These are phyloP conservation scores for Anas platyrhynchos DNA, from an alignment of 2,113 vertebrate genomes.

Conservation along the genomic window DNA sequence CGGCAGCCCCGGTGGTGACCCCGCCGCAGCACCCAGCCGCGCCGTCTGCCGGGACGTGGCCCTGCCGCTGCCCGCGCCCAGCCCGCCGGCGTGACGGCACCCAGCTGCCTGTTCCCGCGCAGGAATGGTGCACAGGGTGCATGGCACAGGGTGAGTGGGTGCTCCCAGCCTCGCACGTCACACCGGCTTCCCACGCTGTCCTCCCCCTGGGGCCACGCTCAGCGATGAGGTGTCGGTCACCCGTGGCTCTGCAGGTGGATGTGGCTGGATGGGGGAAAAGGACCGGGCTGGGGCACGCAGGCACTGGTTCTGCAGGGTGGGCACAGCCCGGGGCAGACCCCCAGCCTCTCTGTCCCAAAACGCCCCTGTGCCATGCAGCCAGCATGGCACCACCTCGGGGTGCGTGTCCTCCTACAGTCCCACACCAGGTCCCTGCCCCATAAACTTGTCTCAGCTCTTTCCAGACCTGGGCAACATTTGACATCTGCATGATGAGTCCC, in stretches of 20 bases:
- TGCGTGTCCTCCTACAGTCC: not conserved
- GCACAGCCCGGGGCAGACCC: not conserved
- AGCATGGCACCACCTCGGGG: not conserved
- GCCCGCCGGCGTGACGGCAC: not conserved
- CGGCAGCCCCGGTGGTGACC: not conserved
- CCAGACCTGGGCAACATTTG: not conserved
- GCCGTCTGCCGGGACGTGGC: not conserved
- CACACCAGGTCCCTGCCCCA: not conserved
- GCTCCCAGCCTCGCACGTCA: not conserved
- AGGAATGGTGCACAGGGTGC: constrained; percentile 6
- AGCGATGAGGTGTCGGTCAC: fast-evolving
- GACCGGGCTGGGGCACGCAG: not conserved
- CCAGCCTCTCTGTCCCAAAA: not conserved
- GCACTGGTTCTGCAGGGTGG: fast-evolving
- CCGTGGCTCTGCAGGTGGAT: fast-evolving
- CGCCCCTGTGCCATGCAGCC: fast-evolving
- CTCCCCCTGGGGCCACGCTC: not conserved
- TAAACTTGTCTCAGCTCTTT: not conserved
- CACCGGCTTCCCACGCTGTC: not conserved
- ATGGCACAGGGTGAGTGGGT: fast-evolving
- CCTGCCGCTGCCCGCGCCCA: not conserved
- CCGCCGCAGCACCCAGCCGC: not conserved
- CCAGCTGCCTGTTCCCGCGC: not conserved
- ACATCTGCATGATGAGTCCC: not conserved
- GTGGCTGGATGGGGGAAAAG: not conserved